Evolutionary conservation across 2,113 vertebrate species (phyloP), one percentile per base, ranked within the genome.

Genomic region (Cyanoliseus patagonus): DNA sequence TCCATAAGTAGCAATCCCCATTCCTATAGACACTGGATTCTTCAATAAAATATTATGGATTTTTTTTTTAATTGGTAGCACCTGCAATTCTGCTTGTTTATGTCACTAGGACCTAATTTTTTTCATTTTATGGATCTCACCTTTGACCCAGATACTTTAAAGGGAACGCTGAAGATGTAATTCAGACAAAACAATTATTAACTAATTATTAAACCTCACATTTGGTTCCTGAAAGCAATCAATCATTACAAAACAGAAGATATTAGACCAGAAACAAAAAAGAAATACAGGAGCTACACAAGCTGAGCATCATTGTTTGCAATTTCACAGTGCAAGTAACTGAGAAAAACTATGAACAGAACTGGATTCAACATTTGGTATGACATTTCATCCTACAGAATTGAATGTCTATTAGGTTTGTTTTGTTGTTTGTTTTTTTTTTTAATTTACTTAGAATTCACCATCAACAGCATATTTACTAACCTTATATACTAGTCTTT

Each of bases 401-500:
- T 95, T 91, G 83, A 95, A 96, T 86, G 90, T 77, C 83, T 95
- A 72, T 92, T 61, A 88, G 62, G 52, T 51, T 25, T 51, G 52
- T 30, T 9, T 53, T 53, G 28, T 30, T 19, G 33, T 57, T 53
- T 53, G 24, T 51, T 22, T 22, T 83, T 7, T 73, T 75, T 92
- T 90, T 86, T 85, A 35, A 35, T 95, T 78, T 82, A 95, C 88
- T 96, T 94, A 97, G 92, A 96, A 96, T 94, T 97, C 88, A 97
- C 95, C 96, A 96, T 96, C 95, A 96, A 96, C 80, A 96, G 95
- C 67, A 19, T 96, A 96, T 96, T 97, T 96, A 97, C 96, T 97
- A 96, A 97, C 95, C 96, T 97, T 96, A 97, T 96, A 96, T 96
- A 97, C 96, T 97, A 97, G 96, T 96, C 95, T 97, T 96, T 97